These are phyloP conservation scores for Limanda limanda DNA, from an alignment of 2,113 vertebrate genomes.

Conservation along the genomic window DNA sequence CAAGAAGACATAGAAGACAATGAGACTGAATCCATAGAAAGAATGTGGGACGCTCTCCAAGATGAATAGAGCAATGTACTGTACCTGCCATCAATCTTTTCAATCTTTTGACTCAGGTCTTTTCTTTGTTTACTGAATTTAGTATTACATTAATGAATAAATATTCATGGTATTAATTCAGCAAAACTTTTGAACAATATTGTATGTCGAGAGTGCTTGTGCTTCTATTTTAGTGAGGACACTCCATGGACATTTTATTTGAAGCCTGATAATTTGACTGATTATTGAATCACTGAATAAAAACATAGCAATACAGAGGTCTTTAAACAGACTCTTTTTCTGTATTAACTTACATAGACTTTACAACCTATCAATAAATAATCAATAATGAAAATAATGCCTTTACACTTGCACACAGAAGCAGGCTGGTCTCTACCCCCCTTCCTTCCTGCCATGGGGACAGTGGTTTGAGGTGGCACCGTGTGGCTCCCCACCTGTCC, in stretches of 20 bases:
- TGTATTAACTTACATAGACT: too few species aligned
- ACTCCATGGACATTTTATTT: too few species aligned
- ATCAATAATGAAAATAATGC: slow-evolving; percentile 1
- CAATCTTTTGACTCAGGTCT: background rate
- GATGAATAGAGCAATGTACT: background rate
- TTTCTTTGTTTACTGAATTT: background rate
- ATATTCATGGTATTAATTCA: too few species aligned
- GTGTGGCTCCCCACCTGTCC: slow-evolving; percentile 73
- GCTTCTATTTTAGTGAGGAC: too few species aligned
- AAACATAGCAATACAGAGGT: background rate
- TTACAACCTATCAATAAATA: background rate
- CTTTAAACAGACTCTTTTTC: background rate
- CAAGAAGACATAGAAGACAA: too few species aligned
- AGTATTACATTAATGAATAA: background rate
- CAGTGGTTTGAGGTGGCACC: slow-evolving; percentile 76
- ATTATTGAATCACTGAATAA: background rate
- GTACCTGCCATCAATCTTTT: background rate
- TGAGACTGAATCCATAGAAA: background rate
- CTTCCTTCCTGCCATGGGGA: slow-evolving; percentile 37
- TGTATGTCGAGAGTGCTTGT: too few species aligned
- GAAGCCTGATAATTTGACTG: background rate
- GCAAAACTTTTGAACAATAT: too few species aligned
- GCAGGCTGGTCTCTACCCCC: slow-evolving; percentile 18
- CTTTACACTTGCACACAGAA: slow-evolving; percentile 6
- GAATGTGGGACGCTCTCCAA: background rate